Evolutionary conservation across 1,140 invertebrate species (phyloP), one percentile per base, ranked within the genome.

Genomic region (Neelides sp.): DNA sequence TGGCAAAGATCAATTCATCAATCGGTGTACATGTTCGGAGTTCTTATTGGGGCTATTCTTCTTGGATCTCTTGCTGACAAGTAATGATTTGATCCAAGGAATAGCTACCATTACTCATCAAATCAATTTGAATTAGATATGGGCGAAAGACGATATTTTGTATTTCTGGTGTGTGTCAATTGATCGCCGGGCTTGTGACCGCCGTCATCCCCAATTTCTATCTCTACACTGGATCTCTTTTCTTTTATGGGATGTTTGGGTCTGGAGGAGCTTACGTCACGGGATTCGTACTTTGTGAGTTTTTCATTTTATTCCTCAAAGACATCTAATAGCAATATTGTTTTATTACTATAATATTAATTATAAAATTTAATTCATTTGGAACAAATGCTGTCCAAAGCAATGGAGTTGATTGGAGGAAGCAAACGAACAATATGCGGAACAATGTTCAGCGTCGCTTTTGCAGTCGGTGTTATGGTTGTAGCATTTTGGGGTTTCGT

Each of bases 11-110:
- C 86, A 1, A 65, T 85, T 12, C 79, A 83, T 0, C 85, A 91
- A 63, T 1, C 85, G 90, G 63, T 82, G 73, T 92, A 87, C 64
- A 92, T 94, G 85, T 72, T 88, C 49, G 90, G 90, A n/a, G 83
- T 88, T 8, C 84, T 92, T 41, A 72, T 79, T 4, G 88, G 89
- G 3, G 84, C 86, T 4, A 75, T 93, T 1, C 74, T 79, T 0
- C 69, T 93, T n/a, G 87, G 88, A 7, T 80, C 79, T 15, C 65
- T 92, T 59, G 85, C 89, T 0, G 91, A 95, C 63, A 88, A 82
- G 71, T 79, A 64, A 65, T 67, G 40, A 27, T 50, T 26, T 26
- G 30, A 40, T 40, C 7, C 8, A 40, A 8, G 19, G 12, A 23
- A 20, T 32, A 8, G 13, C 35, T 34, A 48, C 15, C 4, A 48